phyloP scores from a whole-genome alignment of 2,113 vertebrate genomes.

The Hippoglossus stenolepis region DNA sequence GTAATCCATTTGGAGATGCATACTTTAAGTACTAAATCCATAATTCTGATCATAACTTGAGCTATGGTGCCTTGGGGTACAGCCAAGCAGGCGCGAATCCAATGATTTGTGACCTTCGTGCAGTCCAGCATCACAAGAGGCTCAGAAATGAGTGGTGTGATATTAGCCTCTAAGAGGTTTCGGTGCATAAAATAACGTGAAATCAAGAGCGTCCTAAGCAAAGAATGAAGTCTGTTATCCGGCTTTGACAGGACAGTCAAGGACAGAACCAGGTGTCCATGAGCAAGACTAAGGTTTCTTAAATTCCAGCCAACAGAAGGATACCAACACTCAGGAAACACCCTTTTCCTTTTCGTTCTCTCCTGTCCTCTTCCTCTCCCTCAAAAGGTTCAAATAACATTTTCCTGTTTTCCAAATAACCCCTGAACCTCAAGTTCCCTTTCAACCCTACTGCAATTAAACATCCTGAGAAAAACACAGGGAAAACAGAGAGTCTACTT shows the following conservation, averaged over 20 bases:
- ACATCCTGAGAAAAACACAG: constrained; percentile 29
- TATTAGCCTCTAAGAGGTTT: constrained; percentile 1
- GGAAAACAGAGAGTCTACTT: constrained; percentile 43
- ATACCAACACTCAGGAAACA: constrained; percentile 33
- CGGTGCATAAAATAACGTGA: constrained; percentile 27
- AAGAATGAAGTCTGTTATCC: constrained; percentile 35
- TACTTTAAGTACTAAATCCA: background rate
- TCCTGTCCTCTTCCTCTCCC: constrained; percentile 29
- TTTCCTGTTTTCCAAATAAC: constrained; percentile 69
- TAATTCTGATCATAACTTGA: constrained; percentile 15
- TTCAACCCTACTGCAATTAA: constrained; percentile 48
- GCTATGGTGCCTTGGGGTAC: background rate
- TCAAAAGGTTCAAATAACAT: constrained; percentile 37
- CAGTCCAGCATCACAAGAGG: constrained; percentile 12
- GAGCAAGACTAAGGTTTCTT: constrained; percentile 1
- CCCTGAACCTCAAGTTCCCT: constrained; percentile 50
- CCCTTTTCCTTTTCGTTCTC: constrained; percentile 2
- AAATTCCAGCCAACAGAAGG: background rate
- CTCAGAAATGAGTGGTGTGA: background rate
- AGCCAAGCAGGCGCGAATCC: constrained; percentile 16
- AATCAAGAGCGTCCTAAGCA: constrained; percentile 16
- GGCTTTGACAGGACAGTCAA: constrained; percentile 14
- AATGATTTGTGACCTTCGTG: constrained; percentile 34
- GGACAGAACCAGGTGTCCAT: constrained; percentile 14
- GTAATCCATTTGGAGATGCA: constrained; percentile 14